Conservation (phyloP, 1,140 invertebrate genomes). For the Dinoponera quadriceps region DNA sequence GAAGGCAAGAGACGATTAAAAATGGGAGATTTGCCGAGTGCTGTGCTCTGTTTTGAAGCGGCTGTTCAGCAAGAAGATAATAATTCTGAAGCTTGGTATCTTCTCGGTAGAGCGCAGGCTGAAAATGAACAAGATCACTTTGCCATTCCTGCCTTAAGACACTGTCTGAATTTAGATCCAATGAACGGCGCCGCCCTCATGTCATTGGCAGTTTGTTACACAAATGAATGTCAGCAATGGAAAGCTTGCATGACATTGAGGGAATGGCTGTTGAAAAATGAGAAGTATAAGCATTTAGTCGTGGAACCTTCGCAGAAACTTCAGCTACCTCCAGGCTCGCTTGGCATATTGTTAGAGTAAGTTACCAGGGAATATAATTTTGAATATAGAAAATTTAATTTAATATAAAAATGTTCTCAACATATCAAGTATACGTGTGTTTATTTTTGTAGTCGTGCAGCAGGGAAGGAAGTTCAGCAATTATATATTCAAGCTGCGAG, state of each 20-base stretch:
- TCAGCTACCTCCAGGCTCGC: constrained; percentile 70
- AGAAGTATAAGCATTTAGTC: constrained; percentile 92
- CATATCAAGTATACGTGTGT: constrained; percentile 9
- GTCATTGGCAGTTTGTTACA: constrained; percentile 96
- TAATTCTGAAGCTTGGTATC: constrained; percentile 93
- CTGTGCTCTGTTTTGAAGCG: constrained; percentile 98
- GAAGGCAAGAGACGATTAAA: constrained; percentile 94
- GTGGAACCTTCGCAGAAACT: constrained; percentile 75
- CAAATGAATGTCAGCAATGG: constrained; percentile 96
- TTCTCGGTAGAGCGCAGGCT: constrained; percentile 95
- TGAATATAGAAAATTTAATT: neutral
- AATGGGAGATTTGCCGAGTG: constrained; percentile 96
- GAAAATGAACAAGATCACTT: constrained; percentile 95
- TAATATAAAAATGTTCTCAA: too few relatives aligned
- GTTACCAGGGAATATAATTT: constrained; percentile 43
- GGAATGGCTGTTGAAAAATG: constrained; percentile 94
- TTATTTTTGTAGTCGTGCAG: constrained; percentile 83
- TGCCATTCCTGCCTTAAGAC: constrained; percentile 95
- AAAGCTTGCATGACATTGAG: constrained; percentile 90
- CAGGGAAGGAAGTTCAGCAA: constrained; percentile 91
- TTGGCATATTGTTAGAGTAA: constrained; percentile 82
- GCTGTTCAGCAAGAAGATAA: constrained; percentile 94
- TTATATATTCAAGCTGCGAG: constrained; percentile 95
- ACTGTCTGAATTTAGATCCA: constrained; percentile 93
- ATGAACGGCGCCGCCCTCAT: constrained; percentile 94